Base-by-base conservation (phyloP, 2,113 vertebrate species). In the Rhipidura dahli region DNA sequence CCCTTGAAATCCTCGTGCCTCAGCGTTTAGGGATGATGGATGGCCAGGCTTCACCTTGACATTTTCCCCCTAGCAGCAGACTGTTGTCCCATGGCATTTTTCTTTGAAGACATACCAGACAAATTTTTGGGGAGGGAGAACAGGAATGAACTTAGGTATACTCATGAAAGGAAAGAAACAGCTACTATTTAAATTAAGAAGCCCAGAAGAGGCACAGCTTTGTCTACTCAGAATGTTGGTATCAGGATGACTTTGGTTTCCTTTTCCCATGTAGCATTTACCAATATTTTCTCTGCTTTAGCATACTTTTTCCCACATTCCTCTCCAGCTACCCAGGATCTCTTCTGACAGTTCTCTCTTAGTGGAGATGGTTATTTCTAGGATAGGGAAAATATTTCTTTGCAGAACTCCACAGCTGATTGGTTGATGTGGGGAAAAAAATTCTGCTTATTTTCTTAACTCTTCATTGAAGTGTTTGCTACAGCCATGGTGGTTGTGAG, bases 1-100 rank as follows among this genome's bases (percentile, higher is more conserved):
- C 65, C 96, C 90, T 94, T 89, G 94, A 97, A 97, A 97, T 96
- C 94, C 93, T 95, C 56, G 83, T 86, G 87, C 80, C 93, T 97
- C 93, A 80, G 83, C 37, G 0, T 90, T 96, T 96, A 88, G 47
- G 91, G 87, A 89, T 97, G 97, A 98, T 98, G 92, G 51, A 98
- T 97, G 82, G 95, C 88, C 95, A 82, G 71, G n/a, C 56, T 95
- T 87, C 72, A 93, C 87, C 87, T 79, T 91, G 96, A 97, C 87
- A 87, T 72, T 92, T 92, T 89, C 79, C 84, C 77, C 66, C 72
- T 53, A 93, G 87, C 61, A 93, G 76, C 66, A 94, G 61, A 63
- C 84, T 85, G 68, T 19, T 87, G 91, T 91, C 78, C 92, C 91
- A 65, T 87, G 95, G 87, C 72, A 91, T 93, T 82, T 72, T 90